Evolutionary conservation across 2,888 invertebrate species (phyloP).

Genomic region (Lottia scabra): DNA sequence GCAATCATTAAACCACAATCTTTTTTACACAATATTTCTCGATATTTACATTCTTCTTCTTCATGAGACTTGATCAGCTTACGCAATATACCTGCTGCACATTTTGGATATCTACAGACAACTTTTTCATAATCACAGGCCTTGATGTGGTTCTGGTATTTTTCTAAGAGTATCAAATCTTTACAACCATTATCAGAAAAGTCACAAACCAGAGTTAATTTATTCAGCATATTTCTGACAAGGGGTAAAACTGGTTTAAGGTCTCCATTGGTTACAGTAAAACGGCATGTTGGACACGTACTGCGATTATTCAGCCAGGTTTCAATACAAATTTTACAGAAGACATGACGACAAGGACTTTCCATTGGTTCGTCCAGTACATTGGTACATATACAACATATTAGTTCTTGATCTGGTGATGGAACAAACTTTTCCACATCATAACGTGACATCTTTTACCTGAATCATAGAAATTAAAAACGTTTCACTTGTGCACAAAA

Average conservation of each 20-base stretch:
- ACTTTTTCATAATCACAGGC: conserved; percentile 51
- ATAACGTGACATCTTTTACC: conserved; percentile 46
- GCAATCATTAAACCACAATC: conserved; percentile 55
- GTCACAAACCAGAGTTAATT: conserved; percentile 55
- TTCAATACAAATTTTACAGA: conserved; percentile 59
- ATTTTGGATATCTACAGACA: conserved; percentile 44
- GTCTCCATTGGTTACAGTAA: conserved; percentile 33
- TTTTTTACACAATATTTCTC: conserved; percentile 47
- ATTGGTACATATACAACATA: conserved; percentile 64
- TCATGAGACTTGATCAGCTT: conserved; percentile 98
- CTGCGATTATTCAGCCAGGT: conserved; percentile 47
- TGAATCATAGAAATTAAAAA: too few relatives aligned
- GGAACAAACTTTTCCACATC: conserved; percentile 62
- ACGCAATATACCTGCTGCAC: conserved; percentile 75
- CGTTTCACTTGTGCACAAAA: too few relatives aligned
- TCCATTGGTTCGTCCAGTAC: conserved; percentile 59
- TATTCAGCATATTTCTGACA: conserved; percentile 60
- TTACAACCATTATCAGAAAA: conserved; percentile 52
- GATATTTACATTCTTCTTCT: conserved; percentile 87
- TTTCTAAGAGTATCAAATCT: conserved; percentile 47
- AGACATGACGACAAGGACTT: conserved; percentile 64
- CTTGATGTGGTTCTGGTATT: conserved; percentile 45
- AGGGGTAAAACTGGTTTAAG: conserved; percentile 57
- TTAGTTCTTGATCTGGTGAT: conserved; percentile 57
- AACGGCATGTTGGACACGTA: conserved; percentile 61